A percentile compares a stretch with the other conserved stretches of the same genome.
phyloP scores from a whole-genome alignment of 2,113 vertebrate genomes.

The Platysteira castanea region DNA sequence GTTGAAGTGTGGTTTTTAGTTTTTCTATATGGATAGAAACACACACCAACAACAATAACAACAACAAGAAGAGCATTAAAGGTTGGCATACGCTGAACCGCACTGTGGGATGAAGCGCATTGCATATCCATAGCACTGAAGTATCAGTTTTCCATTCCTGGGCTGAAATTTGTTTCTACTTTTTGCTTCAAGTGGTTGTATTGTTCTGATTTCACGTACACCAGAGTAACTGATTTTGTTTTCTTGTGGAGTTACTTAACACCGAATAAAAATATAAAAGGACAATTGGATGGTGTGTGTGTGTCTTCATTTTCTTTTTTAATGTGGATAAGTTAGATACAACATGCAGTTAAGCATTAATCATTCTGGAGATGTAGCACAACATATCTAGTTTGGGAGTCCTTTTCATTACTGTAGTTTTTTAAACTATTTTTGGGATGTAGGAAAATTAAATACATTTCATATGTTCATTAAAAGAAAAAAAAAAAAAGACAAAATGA shows the following conservation, averaged over 20 bases:
- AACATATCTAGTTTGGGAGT: neutral
- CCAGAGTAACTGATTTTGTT: constrained; percentile 95
- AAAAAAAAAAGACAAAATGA: neutral
- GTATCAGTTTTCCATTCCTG: constrained; percentile 74
- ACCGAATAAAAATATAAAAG: constrained; percentile 90
- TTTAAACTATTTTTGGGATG: neutral
- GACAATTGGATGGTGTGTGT: constrained; percentile 20
- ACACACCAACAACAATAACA: constrained; percentile 22
- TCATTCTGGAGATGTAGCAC: neutral
- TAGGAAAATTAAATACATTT: neutral
- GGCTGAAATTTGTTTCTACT: constrained; percentile 75
- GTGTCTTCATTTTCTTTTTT: neutral
- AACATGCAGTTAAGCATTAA: neutral
- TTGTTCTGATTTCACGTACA: constrained; percentile 95
- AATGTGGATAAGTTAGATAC: rapidly evolving
- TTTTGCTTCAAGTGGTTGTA: constrained; percentile 84
- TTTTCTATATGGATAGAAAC: constrained; percentile 75
- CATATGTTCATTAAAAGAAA: neutral
- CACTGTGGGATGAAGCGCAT: constrained; percentile 79
- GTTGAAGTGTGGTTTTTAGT: constrained; percentile 77
- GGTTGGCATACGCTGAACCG: constrained; percentile 77
- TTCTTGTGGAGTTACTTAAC: constrained; percentile 99
- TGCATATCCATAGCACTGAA: constrained; percentile 80
- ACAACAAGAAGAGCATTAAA: constrained; percentile 65
- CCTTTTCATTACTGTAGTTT: neutral